phyloP scores from a whole-genome alignment of 2,888 invertebrate genomes.

The Drosophila nr. perissopoda region DNA sequence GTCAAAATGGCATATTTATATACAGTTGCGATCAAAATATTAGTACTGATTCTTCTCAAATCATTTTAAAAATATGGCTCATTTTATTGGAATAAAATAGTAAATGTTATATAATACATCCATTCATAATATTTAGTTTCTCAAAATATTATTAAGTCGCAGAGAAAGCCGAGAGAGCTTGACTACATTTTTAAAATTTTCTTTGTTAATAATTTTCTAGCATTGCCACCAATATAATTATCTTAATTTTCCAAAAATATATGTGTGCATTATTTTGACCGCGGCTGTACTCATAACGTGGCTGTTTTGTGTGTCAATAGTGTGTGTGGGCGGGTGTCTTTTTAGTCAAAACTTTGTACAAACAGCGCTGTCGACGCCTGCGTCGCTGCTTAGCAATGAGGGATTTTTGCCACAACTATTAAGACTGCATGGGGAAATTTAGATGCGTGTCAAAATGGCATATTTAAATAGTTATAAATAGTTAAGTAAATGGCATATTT shows the following conservation, averaged over 20 bases:
- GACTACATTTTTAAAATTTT: background rate
- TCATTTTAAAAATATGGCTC: background rate
- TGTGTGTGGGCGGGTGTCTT: constrained; percentile 14
- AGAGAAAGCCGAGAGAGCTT: background rate
- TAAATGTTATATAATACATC: background rate
- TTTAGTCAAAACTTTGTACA: constrained; percentile 46
- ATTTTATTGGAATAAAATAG: background rate
- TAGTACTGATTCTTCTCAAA: background rate
- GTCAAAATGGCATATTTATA: background rate
- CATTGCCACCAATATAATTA: background rate
- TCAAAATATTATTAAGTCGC: background rate
- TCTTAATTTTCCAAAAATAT: background rate
- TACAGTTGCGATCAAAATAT: background rate
- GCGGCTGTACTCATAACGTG: background rate
- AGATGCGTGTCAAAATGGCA: constrained; percentile 77
- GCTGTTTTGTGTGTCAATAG: constrained; percentile 58
- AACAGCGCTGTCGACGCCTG: constrained; percentile 28
- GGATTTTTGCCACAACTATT: constrained; percentile 75
- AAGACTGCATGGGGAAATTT: constrained; percentile 73
- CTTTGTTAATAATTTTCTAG: background rate
- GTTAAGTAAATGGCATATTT: background rate
- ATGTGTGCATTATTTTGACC: background rate
- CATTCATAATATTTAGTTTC: background rate
- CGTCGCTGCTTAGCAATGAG: constrained; percentile 34
- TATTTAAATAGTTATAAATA: constrained; percentile 58